These are phyloP conservation scores for Hemiprocne comata DNA, from an alignment of 2,113 vertebrate species.

Conservation along the genomic window DNA sequence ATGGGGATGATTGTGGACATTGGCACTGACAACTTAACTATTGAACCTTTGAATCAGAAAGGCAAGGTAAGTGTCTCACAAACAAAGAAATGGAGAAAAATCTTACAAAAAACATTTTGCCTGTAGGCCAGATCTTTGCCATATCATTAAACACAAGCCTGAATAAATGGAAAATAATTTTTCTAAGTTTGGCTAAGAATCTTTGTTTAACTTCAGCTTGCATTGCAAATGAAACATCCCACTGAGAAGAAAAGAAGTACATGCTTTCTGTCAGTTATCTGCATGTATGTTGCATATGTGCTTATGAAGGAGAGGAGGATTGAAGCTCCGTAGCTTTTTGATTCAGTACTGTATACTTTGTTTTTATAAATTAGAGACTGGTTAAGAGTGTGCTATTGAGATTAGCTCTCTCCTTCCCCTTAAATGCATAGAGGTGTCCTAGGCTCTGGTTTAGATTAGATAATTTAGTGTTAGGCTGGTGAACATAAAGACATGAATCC, in stretches of 20 bases:
- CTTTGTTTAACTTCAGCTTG: neutral
- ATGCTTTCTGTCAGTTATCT: neutral
- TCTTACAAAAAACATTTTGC: neutral
- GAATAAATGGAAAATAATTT: neutral
- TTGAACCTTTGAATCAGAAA: conserved; percentile 89
- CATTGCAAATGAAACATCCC: neutral
- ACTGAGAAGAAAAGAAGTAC: neutral
- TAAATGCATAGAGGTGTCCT: neutral
- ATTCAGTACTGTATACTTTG: neutral
- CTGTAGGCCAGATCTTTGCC: neutral
- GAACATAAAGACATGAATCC: neutral
- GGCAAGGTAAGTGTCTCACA: conserved; percentile 85
- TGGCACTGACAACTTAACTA: conserved; percentile 90
- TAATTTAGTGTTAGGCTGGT: neutral
- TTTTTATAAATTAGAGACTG: neutral
- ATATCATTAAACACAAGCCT: accelerated
- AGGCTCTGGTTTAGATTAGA: neutral
- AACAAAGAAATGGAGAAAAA: neutral
- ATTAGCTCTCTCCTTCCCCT: neutral
- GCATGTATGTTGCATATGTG: accelerated
- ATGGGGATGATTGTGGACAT: conserved; percentile 97
- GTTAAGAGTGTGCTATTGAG: neutral
- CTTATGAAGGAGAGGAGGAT: neutral
- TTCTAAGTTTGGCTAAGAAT: neutral
- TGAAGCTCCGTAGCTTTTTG: neutral